Conservation (phyloP, 2,797 vertebrate genomes). For the Staurois parvus region DNA sequence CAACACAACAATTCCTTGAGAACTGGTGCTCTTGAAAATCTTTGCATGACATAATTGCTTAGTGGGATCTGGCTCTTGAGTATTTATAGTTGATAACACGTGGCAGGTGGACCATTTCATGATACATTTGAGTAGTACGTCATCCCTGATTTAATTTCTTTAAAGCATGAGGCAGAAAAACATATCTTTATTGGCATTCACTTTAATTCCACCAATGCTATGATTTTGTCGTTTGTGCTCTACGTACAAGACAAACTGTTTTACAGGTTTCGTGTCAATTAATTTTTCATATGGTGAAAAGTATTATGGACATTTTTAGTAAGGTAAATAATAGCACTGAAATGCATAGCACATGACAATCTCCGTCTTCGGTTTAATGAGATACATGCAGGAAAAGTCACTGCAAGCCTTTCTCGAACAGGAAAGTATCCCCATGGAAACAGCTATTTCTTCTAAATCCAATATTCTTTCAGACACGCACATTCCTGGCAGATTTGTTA, state of each 20-base stretch:
- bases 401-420: slow-evolving; percentile 25
- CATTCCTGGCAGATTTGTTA: slow-evolving; percentile 15
- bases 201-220: not conserved
- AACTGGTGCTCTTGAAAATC: not conserved
- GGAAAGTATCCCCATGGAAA: slow-evolving; percentile 57
- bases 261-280: slow-evolving; percentile 23
- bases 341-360: slow-evolving; percentile 49
- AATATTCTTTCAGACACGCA: slow-evolving; percentile 43
- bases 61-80: not conserved
- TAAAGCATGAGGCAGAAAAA: not conserved
- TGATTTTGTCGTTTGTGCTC: not conserved
- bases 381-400: slow-evolving; percentile 44
- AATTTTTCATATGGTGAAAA: slow-evolving; percentile 29
- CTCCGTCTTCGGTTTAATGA: slow-evolving; percentile 53
- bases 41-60: not conserved
- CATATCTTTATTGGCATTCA: not conserved
- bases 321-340: slow-evolving; percentile 43
- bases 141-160: slow-evolving; percentile 1
- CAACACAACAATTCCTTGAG: not conserved
- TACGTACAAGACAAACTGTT: not conserved
- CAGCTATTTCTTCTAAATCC: slow-evolving; percentile 53
- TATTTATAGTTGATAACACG: not conserved
- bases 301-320: slow-evolving; percentile 39
- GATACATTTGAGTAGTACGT: not conserved
- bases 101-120: not conserved